phyloP scores from a whole-genome alignment of 2,888 invertebrate genomes.

The Geotrupes spiniger region DNA sequence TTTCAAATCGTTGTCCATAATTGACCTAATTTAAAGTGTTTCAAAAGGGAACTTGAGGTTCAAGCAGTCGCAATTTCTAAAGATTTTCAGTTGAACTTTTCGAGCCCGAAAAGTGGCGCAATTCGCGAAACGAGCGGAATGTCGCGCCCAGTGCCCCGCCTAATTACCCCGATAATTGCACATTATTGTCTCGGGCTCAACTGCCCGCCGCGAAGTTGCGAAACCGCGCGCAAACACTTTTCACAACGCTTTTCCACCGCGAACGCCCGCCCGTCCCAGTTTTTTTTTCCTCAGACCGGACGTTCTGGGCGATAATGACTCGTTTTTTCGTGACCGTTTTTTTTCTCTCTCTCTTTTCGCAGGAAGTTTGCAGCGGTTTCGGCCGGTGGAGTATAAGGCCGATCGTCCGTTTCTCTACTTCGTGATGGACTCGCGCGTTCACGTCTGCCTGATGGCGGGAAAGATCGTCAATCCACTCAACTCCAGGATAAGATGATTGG shows the following conservation, averaged over 20 bases:
- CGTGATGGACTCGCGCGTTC: constrained; percentile 77
- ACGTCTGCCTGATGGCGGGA: constrained; percentile 77
- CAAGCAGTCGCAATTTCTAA: no score
- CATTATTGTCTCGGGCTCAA: constrained; percentile 16
- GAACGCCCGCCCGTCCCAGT: constrained; percentile 17
- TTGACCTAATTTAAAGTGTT: no score
- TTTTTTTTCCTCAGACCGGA: constrained; percentile 7
- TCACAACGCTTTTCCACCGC: constrained; percentile 9
- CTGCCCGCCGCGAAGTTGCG: constrained; percentile 9
- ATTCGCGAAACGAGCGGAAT: constrained; percentile 27
- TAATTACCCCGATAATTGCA: constrained; percentile 33
- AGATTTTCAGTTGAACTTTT: no score
- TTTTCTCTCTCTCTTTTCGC: constrained; percentile 30
- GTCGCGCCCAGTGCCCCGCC: constrained; percentile 29
- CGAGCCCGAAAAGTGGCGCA: no score
- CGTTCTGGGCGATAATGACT: no score
- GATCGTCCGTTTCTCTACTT: constrained; percentile 84
- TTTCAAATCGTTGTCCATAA: no score
- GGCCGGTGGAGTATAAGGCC: constrained; percentile 69
- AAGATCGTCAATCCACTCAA: constrained; percentile 81
- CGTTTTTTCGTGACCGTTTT: constrained; percentile 4
- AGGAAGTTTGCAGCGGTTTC: constrained; percentile 50
- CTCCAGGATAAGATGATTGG: constrained; percentile 67
- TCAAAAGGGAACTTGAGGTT: no score
- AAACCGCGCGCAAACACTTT: constrained; percentile 17